Evolutionary conservation across 2,888 invertebrate genomes (phyloP).

Genomic region (Tryphoninae sp.): DNA sequence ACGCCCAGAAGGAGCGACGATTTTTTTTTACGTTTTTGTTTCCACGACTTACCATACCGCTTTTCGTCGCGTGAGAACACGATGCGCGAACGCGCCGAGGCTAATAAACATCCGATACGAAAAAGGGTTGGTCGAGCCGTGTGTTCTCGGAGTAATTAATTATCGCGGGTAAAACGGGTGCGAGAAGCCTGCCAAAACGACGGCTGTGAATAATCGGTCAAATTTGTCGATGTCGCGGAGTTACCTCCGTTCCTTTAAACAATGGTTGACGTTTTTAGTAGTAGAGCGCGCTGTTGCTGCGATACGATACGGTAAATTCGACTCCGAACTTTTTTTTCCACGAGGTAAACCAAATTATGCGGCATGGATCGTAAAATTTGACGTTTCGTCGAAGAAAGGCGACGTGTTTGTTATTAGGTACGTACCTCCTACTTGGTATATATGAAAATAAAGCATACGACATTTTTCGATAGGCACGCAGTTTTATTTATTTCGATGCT

Average conservation of each 20-base stretch:
- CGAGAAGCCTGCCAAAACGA: constrained; percentile 39
- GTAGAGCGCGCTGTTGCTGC: neutral
- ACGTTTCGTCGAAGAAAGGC: too few species aligned
- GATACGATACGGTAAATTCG: neutral
- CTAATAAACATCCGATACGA: constrained; percentile 48
- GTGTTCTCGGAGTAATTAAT: constrained; percentile 60
- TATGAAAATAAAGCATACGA: too few species aligned
- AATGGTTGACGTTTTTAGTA: neutral
- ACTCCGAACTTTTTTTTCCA: too few species aligned
- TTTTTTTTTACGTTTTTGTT: constrained; percentile 48
- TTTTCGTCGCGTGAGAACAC: constrained; percentile 71
- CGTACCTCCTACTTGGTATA: too few species aligned
- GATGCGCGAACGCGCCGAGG: constrained; percentile 29
- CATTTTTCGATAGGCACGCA: too few species aligned
- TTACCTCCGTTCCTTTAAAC: constrained; percentile 3
- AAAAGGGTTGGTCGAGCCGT: constrained; percentile 61
- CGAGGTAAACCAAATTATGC: too few species aligned
- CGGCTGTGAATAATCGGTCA: constrained; percentile 51
- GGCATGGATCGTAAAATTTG: too few species aligned
- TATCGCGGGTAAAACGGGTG: constrained; percentile 56
- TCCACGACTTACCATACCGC: constrained; percentile 27
- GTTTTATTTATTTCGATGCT: too few species aligned
- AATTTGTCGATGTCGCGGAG: constrained; percentile 44
- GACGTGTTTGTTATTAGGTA: too few species aligned
- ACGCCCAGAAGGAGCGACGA: constrained; percentile 74